phyloP scores from a whole-genome alignment of 2,797 vertebrate species.

The Sphenopsis melanotis region DNA sequence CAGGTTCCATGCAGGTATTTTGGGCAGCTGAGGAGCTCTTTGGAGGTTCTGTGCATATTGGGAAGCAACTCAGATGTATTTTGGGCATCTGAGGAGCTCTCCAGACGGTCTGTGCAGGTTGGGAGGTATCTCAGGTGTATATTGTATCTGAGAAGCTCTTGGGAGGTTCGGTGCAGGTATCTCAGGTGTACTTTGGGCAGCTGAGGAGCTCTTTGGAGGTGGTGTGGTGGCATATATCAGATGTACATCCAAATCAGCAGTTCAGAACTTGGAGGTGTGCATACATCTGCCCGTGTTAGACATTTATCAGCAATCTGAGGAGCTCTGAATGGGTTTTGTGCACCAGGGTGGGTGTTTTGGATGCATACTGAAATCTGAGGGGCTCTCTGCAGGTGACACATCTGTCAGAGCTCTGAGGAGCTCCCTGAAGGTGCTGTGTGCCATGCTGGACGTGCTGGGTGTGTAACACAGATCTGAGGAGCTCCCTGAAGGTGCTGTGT shows the following conservation, averaged over 20 bases:
- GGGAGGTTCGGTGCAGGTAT: not conserved
- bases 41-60: fast-evolving
- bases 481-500: not conserved
- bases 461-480: not conserved
- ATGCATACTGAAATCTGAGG: not conserved
- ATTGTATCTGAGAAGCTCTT: not conserved
- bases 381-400: not conserved
- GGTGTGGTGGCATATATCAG: not conserved
- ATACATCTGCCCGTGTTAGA: fast-evolving
- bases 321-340: not conserved
- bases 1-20: fast-evolving
- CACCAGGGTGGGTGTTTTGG: not conserved
- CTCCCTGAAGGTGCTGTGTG: no score
- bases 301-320: not conserved
- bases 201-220: not conserved
- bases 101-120: no score
- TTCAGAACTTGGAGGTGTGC: fast-evolving
- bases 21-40: not conserved
- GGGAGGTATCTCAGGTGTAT: no score
- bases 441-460: fast-evolving
- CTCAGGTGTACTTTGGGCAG: no score
- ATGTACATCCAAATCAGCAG: fast-evolving
- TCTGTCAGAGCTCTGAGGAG: not conserved
- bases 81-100: no score
- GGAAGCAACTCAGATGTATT: no score